Evolutionary conservation across 2,113 vertebrate species (phyloP).

Genomic region (Sakesphorus luctuosus): DNA sequence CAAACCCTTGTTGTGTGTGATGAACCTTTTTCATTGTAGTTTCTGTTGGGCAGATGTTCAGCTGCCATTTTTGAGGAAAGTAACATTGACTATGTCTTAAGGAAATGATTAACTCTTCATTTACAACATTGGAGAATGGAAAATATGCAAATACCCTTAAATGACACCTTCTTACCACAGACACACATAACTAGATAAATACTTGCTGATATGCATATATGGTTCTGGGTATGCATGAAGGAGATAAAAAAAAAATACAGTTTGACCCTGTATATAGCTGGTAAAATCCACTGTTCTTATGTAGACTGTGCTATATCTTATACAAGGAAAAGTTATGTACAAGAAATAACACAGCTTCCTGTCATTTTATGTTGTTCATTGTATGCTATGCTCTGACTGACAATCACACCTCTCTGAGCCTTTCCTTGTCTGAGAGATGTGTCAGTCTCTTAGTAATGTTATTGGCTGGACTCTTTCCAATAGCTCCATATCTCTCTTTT

Average conservation of each 20-base stretch:
- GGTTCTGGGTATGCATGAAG: background rate
- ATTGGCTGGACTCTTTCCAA: background rate
- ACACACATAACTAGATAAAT: background rate
- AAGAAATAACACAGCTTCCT: background rate
- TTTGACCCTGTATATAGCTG: background rate
- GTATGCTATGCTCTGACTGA: background rate
- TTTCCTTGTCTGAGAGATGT: background rate
- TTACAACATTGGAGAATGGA: background rate
- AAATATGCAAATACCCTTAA: background rate
- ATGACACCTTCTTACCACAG: background rate
- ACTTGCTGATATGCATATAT: background rate
- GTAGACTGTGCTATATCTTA: background rate
- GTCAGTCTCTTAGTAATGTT: background rate
- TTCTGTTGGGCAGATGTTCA: constrained; percentile 4
- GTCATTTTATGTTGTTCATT: fast-evolving
- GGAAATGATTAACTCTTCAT: background rate
- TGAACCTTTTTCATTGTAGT: background rate
- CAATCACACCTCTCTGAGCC: background rate
- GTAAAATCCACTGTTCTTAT: background rate
- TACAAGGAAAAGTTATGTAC: background rate
- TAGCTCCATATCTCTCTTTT: background rate
- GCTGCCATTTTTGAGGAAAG: background rate
- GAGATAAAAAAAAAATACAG: background rate
- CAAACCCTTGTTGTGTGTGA: background rate
- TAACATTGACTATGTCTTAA: background rate